Percentiles rank a stretch among this genome's conserved stretches.
Evolutionary conservation across 2,797 vertebrate genomes (phyloP).

Genomic region (Poeciliopsis presidionis): DNA sequence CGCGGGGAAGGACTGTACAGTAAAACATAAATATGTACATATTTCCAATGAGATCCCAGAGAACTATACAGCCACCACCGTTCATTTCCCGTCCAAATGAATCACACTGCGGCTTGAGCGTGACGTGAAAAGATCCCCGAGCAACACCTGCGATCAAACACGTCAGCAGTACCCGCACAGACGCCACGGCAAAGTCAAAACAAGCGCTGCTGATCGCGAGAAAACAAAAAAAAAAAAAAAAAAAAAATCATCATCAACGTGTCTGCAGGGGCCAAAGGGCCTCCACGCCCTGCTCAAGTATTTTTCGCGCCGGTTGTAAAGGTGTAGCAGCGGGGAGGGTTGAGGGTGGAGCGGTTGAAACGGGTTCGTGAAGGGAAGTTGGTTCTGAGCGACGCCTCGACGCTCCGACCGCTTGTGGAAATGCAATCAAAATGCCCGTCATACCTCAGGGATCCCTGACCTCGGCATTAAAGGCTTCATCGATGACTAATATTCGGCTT

Average conservation of each 20-base stretch:
- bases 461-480: background rate
- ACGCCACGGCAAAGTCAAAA: background rate
- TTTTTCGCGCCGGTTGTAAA: slow-evolving; percentile 28
- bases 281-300: slow-evolving; percentile 62
- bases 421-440: background rate
- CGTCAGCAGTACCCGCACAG: background rate
- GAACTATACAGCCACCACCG: background rate
- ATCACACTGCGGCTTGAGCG: background rate
- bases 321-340: background rate
- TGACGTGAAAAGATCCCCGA: too few relatives aligned
- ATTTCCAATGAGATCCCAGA: background rate
- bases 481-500: background rate
- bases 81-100: background rate
- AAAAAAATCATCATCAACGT: background rate
- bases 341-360: background rate
- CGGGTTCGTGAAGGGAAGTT: slow-evolving; percentile 21
- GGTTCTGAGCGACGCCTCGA: background rate
- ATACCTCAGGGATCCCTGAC: background rate
- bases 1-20: background rate
- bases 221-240: too few relatives aligned
- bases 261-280: slow-evolving; percentile 32
- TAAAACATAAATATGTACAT: too few relatives aligned
- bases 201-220: background rate
- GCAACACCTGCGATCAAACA: background rate
- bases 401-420: background rate